Evolutionary conservation across 1,140 invertebrate species (phyloP), one percentile per base, ranked within the genome.

Genomic region (Drosophila athabasca): DNA sequence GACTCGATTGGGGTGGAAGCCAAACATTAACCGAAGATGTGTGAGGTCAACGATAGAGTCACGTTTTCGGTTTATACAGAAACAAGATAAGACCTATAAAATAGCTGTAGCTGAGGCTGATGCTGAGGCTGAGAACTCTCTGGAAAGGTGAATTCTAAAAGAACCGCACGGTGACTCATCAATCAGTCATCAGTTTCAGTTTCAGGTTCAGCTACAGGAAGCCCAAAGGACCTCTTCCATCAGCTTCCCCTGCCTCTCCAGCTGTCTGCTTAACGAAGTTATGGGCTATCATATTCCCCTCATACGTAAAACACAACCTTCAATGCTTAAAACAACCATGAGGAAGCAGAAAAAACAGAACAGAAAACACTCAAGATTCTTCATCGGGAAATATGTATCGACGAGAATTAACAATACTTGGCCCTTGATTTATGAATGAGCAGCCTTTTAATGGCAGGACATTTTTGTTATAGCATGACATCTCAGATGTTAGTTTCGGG

Each of bases 351-450:
- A 5, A 5, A 5, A 5, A n/a, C n/a, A n/a, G n/a, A 5, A 5
- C 24, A 26, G 5, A 64, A 46, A 79, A 75, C 82, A 87, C 82
- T 87, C 62, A 75, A 58, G 70, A 24, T 65, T 50, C 19, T 79
- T 64, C 68, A 44, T 39, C 53, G 65, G 46, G 41, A 59, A 84
- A 19, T 19, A 19, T 65, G 53, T 75, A 83, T 75, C 58, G 70
- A 83, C 58, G 70, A 83, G 81, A 87, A 85, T 78, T 87, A 82
- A 81, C 74, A 87, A 87, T 71, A 64, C 74, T 74, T 66, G 46
- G 78, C 59, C 64, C 26, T 78, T 85, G 82, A 85, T 85, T 85
- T 85, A 85, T 85, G 82, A 85, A 87, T 26, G 24, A 26, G 24
- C 24, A 26, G 24, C 24, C 24, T 26, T 26, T 26, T 26, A 26